Evolutionary conservation across 2,113 vertebrate genomes (phyloP).

Genomic region (Pluvianellus socialis): DNA sequence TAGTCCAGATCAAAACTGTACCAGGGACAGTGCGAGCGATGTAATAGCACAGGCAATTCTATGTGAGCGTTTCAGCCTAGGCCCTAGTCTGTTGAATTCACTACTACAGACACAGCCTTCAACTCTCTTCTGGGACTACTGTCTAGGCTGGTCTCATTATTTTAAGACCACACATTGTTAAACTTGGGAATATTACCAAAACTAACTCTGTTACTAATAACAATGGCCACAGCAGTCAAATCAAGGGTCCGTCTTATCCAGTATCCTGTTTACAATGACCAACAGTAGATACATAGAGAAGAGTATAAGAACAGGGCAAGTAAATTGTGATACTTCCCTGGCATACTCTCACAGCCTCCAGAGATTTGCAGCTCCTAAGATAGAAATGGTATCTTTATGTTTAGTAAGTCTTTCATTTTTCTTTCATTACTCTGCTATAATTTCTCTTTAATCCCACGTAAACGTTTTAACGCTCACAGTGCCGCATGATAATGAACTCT

Average conservation of each 20-base stretch:
- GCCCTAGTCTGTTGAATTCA: neutral
- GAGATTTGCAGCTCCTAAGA: conserved; percentile 67
- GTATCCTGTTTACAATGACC: neutral
- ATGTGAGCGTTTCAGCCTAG: neutral
- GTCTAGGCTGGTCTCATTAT: neutral
- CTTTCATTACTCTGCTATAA: conserved; percentile 18
- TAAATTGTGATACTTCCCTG: conserved; percentile 60
- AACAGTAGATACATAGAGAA: conserved; percentile 10
- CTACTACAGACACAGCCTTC: neutral
- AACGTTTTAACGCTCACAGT: neutral
- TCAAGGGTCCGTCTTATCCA: neutral
- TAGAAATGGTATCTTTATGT: conserved; percentile 64
- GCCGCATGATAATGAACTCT: neutral
- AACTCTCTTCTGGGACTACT: neutral
- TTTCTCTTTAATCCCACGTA: neutral
- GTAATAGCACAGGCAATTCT: neutral
- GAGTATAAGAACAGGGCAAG: conserved; percentile 32
- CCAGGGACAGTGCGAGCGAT: neutral
- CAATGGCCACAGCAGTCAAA: neutral
- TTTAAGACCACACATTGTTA: neutral
- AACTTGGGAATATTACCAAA: neutral
- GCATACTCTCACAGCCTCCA: conserved; percentile 66
- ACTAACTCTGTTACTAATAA: neutral
- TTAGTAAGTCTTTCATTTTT: conserved; percentile 33
- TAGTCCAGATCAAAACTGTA: neutral